Percentiles rank a stretch among this genome's conserved stretches.
Evolutionary conservation across 2,888 invertebrate genomes (phyloP).

Genomic region (Athrips mouffetella): DNA sequence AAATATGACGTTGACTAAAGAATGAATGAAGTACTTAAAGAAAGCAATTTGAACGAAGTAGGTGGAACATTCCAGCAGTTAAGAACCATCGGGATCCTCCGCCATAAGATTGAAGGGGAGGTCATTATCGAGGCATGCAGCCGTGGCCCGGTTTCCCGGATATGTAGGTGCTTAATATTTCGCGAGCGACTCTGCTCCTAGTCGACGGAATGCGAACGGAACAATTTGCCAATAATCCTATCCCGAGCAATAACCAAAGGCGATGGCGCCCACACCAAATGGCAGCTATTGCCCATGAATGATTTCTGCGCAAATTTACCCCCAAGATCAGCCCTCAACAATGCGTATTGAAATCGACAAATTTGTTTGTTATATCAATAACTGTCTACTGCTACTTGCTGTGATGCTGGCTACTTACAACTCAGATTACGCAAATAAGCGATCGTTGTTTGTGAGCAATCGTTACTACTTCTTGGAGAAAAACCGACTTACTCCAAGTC

Average conservation of each 20-base stretch:
- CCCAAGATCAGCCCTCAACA: conserved; percentile 24
- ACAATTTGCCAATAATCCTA: conserved; percentile 31
- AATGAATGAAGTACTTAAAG: too few relatives aligned
- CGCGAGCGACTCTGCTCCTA: conserved; percentile 60
- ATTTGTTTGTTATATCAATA: conserved; percentile 9
- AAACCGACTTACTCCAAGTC: too few relatives aligned
- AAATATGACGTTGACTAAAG: too few relatives aligned
- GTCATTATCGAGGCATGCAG: conserved; percentile 2
- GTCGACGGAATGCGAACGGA: conserved; percentile 61
- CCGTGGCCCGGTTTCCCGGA: not conserved
- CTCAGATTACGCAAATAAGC: too few relatives aligned
- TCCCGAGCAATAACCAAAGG: not conserved
- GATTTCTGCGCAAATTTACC: conserved; percentile 40
- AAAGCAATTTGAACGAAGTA: too few relatives aligned
- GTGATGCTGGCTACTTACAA: too few relatives aligned
- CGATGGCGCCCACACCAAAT: conserved; percentile 1
- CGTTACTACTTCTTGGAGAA: too few relatives aligned
- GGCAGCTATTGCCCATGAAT: conserved; percentile 11
- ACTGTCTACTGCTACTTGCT: too few relatives aligned
- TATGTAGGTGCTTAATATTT: conserved; percentile 66
- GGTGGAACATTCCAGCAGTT: too few relatives aligned
- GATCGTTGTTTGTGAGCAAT: too few relatives aligned
- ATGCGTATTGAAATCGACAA: not conserved
- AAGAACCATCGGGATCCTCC: too few relatives aligned
- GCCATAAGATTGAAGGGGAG: too few relatives aligned